phyloP scores from a whole-genome alignment of 2,888 invertebrate genomes.

The Heliconius ismenius region DNA sequence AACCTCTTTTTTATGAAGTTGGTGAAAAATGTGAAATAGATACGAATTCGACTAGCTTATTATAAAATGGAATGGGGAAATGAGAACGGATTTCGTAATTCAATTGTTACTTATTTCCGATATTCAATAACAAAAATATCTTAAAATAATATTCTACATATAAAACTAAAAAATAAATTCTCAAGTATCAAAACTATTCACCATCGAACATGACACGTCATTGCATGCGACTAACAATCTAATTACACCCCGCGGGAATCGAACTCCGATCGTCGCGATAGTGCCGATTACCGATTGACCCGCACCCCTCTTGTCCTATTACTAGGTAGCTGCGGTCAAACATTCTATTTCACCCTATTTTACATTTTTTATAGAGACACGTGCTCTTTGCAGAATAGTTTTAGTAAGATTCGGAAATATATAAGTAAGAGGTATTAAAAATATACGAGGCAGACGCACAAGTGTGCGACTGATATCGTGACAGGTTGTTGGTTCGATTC shows the following conservation, averaged over 20 bases:
- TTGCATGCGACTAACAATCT: conserved; percentile 81
- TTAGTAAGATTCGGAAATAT: conserved; percentile 1
- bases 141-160: background rate
- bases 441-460: background rate
- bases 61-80: no score
- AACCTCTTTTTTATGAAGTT: no score
- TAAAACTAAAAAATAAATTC: background rate
- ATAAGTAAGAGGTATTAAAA: background rate
- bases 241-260: conserved; percentile 80
- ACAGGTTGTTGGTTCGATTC: no score
- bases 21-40: no score
- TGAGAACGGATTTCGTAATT: no score
- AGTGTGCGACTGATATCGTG: no score
- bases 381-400: background rate
- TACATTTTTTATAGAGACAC: conserved; percentile 28
- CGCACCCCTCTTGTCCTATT: conserved; percentile 40
- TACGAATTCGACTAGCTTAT: no score
- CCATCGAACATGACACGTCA: conserved; percentile 63
- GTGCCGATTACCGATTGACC: conserved; percentile 66
- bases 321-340: conserved; percentile 22
- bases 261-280: conserved; percentile 75
- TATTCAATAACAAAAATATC: no score
- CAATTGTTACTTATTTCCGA: no score
- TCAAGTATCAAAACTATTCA: conserved; percentile 59
- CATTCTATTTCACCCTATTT: conserved; percentile 34